Conservation (phyloP, 1,140 invertebrate genomes). For the Myzus persicae region DNA sequence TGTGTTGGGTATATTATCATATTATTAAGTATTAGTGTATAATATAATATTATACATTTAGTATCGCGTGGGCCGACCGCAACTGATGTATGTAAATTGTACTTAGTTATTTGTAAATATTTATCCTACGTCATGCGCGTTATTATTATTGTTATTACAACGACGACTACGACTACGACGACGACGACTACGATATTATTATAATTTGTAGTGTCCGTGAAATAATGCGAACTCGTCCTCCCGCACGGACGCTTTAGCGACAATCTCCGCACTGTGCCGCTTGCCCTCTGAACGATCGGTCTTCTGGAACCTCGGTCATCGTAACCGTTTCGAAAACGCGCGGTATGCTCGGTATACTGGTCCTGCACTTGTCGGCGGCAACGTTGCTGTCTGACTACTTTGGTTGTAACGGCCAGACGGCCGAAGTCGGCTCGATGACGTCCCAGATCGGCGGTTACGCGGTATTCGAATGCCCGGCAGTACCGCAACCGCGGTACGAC, state of each 20-base stretch:
- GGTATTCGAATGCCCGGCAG: slow-evolving; percentile 20
- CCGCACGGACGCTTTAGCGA: background rate
- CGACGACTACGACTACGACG: no score
- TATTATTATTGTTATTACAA: background rate
- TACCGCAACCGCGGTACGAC: background rate
- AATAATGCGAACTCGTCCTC: background rate
- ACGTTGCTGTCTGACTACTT: background rate
- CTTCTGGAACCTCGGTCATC: background rate
- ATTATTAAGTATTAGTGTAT: background rate
- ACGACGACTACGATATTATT: background rate
- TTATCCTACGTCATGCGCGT: background rate
- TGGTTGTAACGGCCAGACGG: background rate
- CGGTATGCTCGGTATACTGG: background rate
- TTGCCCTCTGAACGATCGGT: background rate
- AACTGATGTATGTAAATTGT: background rate
- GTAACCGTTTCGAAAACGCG: background rate
- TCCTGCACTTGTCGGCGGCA: background rate
- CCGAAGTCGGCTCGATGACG: background rate
- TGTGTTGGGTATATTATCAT: background rate
- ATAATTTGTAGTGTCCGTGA: background rate
- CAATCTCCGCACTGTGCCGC: background rate
- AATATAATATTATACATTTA: background rate
- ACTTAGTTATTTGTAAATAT: background rate
- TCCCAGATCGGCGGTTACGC: slow-evolving; percentile 16
- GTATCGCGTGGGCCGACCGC: background rate